Percentiles rank a stretch among this genome's conserved stretches.
These are phyloP conservation scores for Melanargia galathea DNA, from an alignment of 2,888 invertebrate species.

Conservation along the genomic window DNA sequence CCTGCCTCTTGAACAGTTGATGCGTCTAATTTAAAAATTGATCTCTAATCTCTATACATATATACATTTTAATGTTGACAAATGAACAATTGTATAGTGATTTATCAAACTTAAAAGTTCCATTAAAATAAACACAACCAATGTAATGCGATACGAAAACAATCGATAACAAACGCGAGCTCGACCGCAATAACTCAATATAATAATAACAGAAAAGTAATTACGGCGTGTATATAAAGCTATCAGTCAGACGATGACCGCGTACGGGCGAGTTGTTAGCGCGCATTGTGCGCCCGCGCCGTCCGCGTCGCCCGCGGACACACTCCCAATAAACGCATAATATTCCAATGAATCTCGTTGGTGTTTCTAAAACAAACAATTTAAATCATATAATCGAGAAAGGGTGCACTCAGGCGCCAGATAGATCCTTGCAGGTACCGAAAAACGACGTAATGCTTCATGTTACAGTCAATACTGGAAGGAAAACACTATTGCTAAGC, in stretches of 20 bases:
- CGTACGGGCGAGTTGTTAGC: slow-evolving; percentile 31
- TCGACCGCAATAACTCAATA: slow-evolving; percentile 43
- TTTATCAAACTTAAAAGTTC: not conserved
- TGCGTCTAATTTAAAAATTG: too few relatives aligned
- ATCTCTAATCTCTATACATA: too few relatives aligned
- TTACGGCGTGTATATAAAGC: slow-evolving; percentile 45
- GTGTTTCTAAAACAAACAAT: slow-evolving; percentile 57
- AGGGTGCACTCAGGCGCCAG: slow-evolving; percentile 42
- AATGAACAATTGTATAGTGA: not conserved
- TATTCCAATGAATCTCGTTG: slow-evolving; percentile 65
- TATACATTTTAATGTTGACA: too few relatives aligned
- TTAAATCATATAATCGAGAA: slow-evolving; percentile 54
- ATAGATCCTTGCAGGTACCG: too few relatives aligned
- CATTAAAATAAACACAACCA: slow-evolving; percentile 35
- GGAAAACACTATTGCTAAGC: too few relatives aligned
- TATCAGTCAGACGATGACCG: slow-evolving; percentile 42
- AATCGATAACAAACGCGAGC: slow-evolving; percentile 33
- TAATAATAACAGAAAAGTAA: slow-evolving; percentile 43
- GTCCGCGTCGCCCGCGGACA: slow-evolving; percentile 53
- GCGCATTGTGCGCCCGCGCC: slow-evolving; percentile 49
- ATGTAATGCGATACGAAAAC: slow-evolving; percentile 28
- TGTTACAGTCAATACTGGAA: too few relatives aligned
- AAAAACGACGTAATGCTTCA: too few relatives aligned
- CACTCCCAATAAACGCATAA: slow-evolving; percentile 64
- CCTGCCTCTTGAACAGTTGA: too few relatives aligned